Percentiles rank a stretch among this genome's conserved stretches.
Evolutionary conservation across 1,140 invertebrate genomes (phyloP).

Genomic region (Papilio dardanus): DNA sequence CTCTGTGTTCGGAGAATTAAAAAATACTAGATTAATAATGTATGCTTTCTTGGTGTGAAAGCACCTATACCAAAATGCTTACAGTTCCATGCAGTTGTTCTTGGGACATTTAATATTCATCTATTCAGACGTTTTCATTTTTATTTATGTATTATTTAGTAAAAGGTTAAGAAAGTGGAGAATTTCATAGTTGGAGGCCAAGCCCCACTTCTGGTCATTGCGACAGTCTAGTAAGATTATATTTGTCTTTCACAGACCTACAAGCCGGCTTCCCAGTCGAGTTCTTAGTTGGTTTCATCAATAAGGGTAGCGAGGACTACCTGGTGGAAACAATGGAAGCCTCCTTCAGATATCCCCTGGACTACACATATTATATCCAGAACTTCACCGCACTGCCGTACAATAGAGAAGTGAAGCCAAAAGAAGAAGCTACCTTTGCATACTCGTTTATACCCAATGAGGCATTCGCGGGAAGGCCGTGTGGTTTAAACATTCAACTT

Average conservation of each 20-base stretch:
- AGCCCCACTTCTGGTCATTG: no score
- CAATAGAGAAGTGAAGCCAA: constrained; percentile 93
- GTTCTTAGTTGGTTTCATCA: constrained; percentile 97
- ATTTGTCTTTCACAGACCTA: constrained; percentile 86
- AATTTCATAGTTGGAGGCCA: no score
- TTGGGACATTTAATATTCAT: no score
- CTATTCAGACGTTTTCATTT: no score
- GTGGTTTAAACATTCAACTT: constrained; percentile 96
- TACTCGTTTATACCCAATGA: constrained; percentile 98
- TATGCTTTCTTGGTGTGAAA: no score
- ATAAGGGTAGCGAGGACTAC: constrained; percentile 96
- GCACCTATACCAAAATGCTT: no score
- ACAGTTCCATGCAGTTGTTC: no score
- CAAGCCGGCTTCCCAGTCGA: constrained; percentile 96
- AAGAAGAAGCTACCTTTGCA: constrained; percentile 96
- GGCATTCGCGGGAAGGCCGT: constrained; percentile 96
- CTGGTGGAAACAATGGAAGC: constrained; percentile 96
- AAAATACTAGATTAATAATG: no score
- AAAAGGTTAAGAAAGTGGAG: no score
- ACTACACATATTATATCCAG: constrained; percentile 99
- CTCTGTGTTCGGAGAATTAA: no score
- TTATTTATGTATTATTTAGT: no score
- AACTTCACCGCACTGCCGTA: constrained; percentile 97
- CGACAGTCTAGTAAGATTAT: no score
- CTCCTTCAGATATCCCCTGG: constrained; percentile 99